These are phyloP conservation scores for Tachina grossa DNA, from an alignment of 2,888 invertebrate species.

Conservation along the genomic window DNA sequence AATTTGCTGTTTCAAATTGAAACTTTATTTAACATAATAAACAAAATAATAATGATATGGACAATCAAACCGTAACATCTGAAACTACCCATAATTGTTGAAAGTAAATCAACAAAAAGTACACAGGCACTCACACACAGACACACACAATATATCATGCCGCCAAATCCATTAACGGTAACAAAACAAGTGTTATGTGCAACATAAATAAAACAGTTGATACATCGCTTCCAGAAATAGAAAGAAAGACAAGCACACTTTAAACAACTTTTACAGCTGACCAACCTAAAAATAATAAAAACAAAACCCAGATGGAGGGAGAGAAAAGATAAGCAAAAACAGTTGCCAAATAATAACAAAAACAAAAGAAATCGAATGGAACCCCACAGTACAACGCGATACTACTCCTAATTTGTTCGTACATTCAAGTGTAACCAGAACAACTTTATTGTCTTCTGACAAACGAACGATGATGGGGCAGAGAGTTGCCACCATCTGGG, in stretches of 20 bases:
- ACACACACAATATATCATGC: constrained; percentile 24
- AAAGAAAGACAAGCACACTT: constrained; percentile 6
- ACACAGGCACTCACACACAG: not conserved
- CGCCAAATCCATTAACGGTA: constrained; percentile 65
- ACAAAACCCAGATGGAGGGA: constrained; percentile 17
- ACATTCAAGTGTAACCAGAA: constrained; percentile 66
- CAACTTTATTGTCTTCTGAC: constrained; percentile 51
- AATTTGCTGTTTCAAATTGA: constrained; percentile 52
- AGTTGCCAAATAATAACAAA: constrained; percentile 45
- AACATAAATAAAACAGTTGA: constrained; percentile 40
- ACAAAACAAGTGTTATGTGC: constrained; percentile 63
- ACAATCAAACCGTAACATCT: constrained; percentile 56
- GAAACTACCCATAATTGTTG: constrained; percentile 35
- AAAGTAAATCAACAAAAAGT: constrained; percentile 31
- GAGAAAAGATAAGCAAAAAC: constrained; percentile 42
- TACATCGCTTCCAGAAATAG: constrained; percentile 20
- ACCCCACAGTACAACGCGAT: constrained; percentile 7
- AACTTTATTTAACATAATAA: constrained; percentile 21
- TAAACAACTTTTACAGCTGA: constrained; percentile 58
- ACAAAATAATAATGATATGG: constrained; percentile 38
- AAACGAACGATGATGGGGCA: not conserved
- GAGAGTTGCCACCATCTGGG: not conserved
- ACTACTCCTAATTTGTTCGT: constrained; percentile 48
- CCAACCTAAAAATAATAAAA: constrained; percentile 47
- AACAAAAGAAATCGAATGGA: constrained; percentile 50